Base-by-base conservation (phyloP, 2,888 invertebrate species). In the Petrolisthes manimaculis region DNA sequence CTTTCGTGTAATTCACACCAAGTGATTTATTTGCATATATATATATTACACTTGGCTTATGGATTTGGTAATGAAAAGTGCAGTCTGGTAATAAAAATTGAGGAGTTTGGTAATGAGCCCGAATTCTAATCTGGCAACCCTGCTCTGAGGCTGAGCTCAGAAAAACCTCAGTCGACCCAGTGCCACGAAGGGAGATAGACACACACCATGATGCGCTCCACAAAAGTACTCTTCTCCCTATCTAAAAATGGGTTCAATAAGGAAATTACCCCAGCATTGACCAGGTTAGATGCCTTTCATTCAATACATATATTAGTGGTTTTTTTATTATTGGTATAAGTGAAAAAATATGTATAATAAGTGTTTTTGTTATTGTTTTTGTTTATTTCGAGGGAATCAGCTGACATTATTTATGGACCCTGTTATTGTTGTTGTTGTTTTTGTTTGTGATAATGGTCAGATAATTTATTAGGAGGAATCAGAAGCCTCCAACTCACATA, bases 151-250 rank as follows among this genome's bases (percentile, higher is more conserved):
- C 77, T 18, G 37, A 4, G 6, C 3, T 9, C 12, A 4, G 5
- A 14, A 56, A 8, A 74, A 14, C 3, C 21, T 56, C 55, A 56
- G 55, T 3, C 80, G 55, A 24, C 24, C 37, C 61, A 24, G 80
- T 14, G 9, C 5, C 80, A 4, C 14, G 3, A 37, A 24, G 18
- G 61, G 61, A 5, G 56, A 37, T 55, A 3, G 4, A 5, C 21
- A 2, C 24, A 37, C 37, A 37, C 12, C 12, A 84, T 84, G 84
- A 84, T 84, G 77, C 84, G 84, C 77, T 75, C 75, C 55, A 56
- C 55, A 8, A 84, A 77, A 75, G 9, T 84, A 24, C 75, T 84
- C 24, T 84, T 75, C 37, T 24, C 75, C 61, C 75, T 84, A 9
- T 21, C 75, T 8, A 84, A 24, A 51, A 6, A 55, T 4, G 56